Evolutionary conservation across 2,113 vertebrate species (phyloP), one percentile per base, ranked within the genome.

Genomic region (Sebastes fasciatus): DNA sequence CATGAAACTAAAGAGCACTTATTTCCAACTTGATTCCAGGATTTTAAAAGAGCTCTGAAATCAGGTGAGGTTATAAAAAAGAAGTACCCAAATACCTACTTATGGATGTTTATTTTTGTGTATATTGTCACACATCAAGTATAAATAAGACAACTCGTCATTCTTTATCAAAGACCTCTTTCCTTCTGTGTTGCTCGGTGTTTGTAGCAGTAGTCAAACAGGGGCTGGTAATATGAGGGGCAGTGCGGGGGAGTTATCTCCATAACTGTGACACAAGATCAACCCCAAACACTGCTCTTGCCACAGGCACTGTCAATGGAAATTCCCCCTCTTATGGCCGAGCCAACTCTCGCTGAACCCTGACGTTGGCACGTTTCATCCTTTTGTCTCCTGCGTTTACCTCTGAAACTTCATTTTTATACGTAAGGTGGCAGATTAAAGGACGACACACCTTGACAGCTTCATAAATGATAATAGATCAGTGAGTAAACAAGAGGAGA

Each of bases 221-320:
- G 74, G 8, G 34, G 69, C 49, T 48, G 60, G 51, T 71, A 67
- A 21, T 10, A 84, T 92, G 70, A 78, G 79, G 34, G 81, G 80
- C 54, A 19, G 13, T 85, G 72, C 13, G 10, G 91, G 81, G 1
- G 52, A 78, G 11, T 43, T 82, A 64, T 85, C 82, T 58, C 61
- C 85, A 77, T 72, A 70, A 74, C 57, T 52, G 42, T 81, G 86
- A 78, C 80, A 80, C 74, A 8, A 21, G 64, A 85, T 75, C 58
- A 80, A 65, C 76, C 72, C 60, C 66, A 62, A 80, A 85, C 85
- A n/a, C 26, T 3, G 1, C 43, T 74, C 21, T 58, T 13, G 75
- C 72, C 45, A 55, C 54, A 63, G 80, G 79, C 68, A 45, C 49
- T 4, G 12, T 78, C 40, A 34, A 14, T 21, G 65, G 80, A 86